Conservation (phyloP, 2,888 invertebrate genomes). For the Stenurella melanura region DNA sequence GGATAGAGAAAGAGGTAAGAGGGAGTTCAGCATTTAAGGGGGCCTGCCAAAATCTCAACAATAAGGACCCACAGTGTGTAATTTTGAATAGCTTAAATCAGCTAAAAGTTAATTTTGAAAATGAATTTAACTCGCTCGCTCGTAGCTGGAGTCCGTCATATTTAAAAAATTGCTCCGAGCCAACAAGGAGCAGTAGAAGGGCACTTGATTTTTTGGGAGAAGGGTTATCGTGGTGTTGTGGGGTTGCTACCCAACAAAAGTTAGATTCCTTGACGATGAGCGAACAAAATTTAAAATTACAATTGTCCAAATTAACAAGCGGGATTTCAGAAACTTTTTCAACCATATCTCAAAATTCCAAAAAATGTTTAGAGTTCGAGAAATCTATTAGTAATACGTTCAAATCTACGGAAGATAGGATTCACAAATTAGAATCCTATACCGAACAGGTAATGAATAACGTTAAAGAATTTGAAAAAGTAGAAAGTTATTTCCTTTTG, state of each 20-base stretch:
- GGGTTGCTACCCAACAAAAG: conserved; percentile 49
- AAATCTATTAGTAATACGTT: background rate
- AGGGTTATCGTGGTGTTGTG: conserved; percentile 51
- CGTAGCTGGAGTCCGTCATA: conserved; percentile 19
- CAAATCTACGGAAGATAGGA: conserved; percentile 16
- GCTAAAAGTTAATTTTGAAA: background rate
- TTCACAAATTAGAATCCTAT: conserved; percentile 13
- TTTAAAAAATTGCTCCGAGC: conserved; percentile 18
- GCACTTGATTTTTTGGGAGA: conserved; percentile 47
- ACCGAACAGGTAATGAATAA: background rate
- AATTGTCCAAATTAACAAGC: too few relatives aligned
- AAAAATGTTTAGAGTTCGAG: background rate
- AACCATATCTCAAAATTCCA: too few relatives aligned
- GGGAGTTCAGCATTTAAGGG: background rate
- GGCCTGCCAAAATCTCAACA: background rate
- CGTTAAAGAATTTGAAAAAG: background rate
- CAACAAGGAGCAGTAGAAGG: conserved; percentile 14
- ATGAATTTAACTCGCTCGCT: conserved; percentile 3
- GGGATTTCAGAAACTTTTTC: too few relatives aligned
- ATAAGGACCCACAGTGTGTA: background rate
- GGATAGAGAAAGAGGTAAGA: conserved; percentile 8
- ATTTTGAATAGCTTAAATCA: background rate
- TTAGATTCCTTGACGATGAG: conserved; percentile 38
- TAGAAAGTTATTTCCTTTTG: background rate
- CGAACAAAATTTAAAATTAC: conserved; percentile 31